Evolutionary conservation across 2,888 invertebrate genomes (phyloP).

Genomic region (Spodoptera exigua): DNA sequence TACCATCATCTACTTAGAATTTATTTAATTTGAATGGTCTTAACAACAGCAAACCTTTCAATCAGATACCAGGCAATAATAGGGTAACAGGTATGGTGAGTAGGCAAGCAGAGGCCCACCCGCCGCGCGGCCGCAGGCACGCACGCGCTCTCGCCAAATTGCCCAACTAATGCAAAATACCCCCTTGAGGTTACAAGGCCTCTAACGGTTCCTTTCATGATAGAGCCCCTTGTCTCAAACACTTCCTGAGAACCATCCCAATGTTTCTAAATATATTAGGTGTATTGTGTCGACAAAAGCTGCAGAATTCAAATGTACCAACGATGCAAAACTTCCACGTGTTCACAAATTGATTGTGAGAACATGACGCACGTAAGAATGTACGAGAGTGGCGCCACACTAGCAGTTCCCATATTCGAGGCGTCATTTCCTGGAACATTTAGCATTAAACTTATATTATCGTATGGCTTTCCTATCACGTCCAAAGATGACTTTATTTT

Average conservation of each 20-base stretch:
- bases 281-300: neutral
- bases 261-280: constrained; percentile 15
- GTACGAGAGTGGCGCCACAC: constrained; percentile 25
- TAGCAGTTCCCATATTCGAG: constrained; percentile 60
- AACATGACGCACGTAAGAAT: constrained; percentile 52
- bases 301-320: constrained; percentile 21
- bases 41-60: constrained; percentile 61
- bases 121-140: constrained; percentile 77
- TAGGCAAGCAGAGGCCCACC: constrained; percentile 76
- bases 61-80: constrained; percentile 72
- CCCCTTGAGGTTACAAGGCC: constrained; percentile 48
- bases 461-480: constrained; percentile 76
- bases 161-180: constrained; percentile 61
- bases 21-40: constrained; percentile 41
- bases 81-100: constrained; percentile 70
- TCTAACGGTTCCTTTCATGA: constrained; percentile 72
- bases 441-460: constrained; percentile 61
- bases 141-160: constrained; percentile 78
- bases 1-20: constrained; percentile 18
- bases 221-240: constrained; percentile 58
- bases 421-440: constrained; percentile 73
- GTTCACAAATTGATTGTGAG: constrained; percentile 44
- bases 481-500: constrained; percentile 84
- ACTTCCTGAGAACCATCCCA: constrained; percentile 32
- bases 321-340: constrained; percentile 26